phyloP scores from a whole-genome alignment of 2,113 vertebrate species.

The Calyptomena viridis region DNA sequence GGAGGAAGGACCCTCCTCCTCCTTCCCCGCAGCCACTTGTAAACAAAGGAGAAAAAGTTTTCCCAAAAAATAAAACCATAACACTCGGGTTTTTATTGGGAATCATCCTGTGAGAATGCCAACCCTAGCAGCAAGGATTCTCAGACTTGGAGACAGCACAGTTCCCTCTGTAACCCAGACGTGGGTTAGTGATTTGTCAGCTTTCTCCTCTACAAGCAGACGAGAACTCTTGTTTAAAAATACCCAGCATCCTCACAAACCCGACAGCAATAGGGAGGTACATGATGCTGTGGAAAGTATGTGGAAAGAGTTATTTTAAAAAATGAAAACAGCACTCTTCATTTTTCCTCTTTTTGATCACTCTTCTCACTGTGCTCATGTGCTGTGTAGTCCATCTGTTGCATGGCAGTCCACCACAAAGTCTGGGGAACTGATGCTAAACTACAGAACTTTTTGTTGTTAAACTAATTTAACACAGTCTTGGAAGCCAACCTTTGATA shows the following conservation, averaged over 20 bases:
- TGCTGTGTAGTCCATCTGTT: background rate
- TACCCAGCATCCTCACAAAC: background rate
- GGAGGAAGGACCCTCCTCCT: too few species aligned
- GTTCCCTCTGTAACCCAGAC: background rate
- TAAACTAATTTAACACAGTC: background rate
- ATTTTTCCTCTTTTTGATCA: background rate
- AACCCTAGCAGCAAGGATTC: constrained; percentile 1
- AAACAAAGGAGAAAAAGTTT: too few species aligned
- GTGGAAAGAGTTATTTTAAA: background rate
- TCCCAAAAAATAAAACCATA: too few species aligned
- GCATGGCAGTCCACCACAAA: background rate
- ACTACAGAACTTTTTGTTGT: background rate
- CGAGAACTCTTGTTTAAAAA: background rate
- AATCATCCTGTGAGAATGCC: constrained; percentile 23
- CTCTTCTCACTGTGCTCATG: background rate
- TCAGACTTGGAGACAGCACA: background rate
- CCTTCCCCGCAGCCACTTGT: too few species aligned
- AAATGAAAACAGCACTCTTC: background rate
- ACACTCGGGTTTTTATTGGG: constrained; percentile 16
- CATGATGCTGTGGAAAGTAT: background rate
- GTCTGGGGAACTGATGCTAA: background rate
- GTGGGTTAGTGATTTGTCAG: background rate
- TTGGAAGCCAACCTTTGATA: background rate
- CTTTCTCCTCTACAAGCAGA: background rate
- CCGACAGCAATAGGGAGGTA: background rate